A percentile compares a stretch with the other conserved stretches of the same genome.
Conservation (phyloP, 1,140 invertebrate species). For the Chrysoperla carnea region DNA sequence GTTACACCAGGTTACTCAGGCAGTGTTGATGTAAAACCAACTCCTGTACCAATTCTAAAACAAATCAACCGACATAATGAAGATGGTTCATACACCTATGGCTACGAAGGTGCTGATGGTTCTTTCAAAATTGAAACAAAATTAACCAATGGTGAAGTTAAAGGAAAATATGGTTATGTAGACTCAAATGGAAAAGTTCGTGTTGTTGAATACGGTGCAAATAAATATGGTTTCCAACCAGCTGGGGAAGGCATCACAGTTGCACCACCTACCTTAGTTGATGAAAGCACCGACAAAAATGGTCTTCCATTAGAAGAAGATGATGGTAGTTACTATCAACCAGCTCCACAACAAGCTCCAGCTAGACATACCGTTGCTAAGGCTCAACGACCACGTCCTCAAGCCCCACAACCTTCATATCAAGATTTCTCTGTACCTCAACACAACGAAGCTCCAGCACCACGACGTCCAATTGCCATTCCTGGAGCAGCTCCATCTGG, state of each 20-base stretch:
- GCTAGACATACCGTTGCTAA: constrained; percentile 2
- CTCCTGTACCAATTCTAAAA: constrained; percentile 63
- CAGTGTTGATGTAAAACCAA: constrained; percentile 31
- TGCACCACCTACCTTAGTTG: constrained; percentile 57
- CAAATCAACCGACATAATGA: constrained; percentile 76
- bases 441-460: constrained; percentile 1
- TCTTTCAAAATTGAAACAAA: constrained; percentile 78
- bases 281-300: constrained; percentile 42
- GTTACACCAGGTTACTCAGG: constrained; percentile 22
- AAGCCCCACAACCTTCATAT: constrained; percentile 5
- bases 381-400: constrained; percentile 12
- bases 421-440: constrained; percentile 5
- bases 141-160: constrained; percentile 54
- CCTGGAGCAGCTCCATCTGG: constrained; percentile 5
- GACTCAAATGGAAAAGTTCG: constrained; percentile 64
- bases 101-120: constrained; percentile 68
- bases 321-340: constrained; percentile 24
- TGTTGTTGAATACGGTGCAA: constrained; percentile 75
- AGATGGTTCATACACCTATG: constrained; percentile 74
- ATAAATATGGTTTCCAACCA: constrained; percentile 72
- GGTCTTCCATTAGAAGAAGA: constrained; percentile 27
- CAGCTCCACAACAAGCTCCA: constrained; percentile 20
- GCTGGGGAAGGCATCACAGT: constrained; percentile 72
- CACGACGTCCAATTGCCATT: background rate
- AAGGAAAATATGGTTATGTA: constrained; percentile 75